Evolutionary conservation across 2,797 vertebrate species (phyloP), one percentile per base, ranked within the genome.

Genomic region (Leptodon cayanensis): DNA sequence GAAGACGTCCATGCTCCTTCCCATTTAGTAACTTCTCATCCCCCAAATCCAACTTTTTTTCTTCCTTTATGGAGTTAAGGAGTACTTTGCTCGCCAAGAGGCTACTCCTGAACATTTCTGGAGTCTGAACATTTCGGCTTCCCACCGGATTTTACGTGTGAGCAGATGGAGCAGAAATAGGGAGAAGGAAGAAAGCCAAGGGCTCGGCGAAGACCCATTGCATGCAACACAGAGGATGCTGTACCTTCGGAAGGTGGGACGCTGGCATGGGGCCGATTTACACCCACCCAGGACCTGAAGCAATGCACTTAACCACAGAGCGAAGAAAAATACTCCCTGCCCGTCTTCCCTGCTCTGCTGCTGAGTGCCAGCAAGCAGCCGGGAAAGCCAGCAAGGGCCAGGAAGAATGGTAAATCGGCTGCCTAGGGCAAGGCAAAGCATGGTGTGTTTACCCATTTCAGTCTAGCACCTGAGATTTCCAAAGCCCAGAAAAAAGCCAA

Each of bases 201-300:
- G 67, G 11, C 37, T 72, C 8, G 0, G n/a, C 4, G 2, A 49
- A 63, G 67, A 61, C 46, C 31, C 37, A 4, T 7, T 10, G 33
- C 46, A 6, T 1, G 31, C 37, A 37, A 3, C n/a, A 18, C 12
- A 0, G 16, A n/a, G 37, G 44, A n/a, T 3, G 11, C 50, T 5
- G 13, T 12, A 37, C 31, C 12, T 59, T 50, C 1, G 2, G n/a
- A 25, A 19, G 7, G 0, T 2, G 3, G 29, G 26, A 42, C 1
- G 3, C 33, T 25, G 31, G 22, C 40, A 57, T 2, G 5, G 26
- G 39, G 16, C 50, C 49, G 79, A 61, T 85, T 91, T 69, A 79
- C 46, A 29, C 29, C 42, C 42, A 16, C 37, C 28, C 19, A 10
- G 62, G 21, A 81, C 21, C 47, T 2, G 2, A 44, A 76, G 40